Evolutionary conservation across 2,888 invertebrate species (phyloP).

Genomic region (Napeogenes sylphis): DNA sequence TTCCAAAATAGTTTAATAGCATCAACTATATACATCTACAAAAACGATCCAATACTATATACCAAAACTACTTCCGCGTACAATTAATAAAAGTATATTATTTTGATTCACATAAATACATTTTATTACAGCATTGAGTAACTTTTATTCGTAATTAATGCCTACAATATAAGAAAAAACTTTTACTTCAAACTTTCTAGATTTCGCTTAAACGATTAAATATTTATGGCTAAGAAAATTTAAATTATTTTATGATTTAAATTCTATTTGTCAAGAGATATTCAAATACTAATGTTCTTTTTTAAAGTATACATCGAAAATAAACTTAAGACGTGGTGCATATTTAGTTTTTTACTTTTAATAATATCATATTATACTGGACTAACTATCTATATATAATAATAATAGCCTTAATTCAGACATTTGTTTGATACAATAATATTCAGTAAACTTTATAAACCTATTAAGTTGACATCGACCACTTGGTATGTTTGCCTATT

Average conservation of each 20-base stretch:
- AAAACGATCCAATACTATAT: too few species aligned
- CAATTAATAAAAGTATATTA: too few species aligned
- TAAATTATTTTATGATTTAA: neutral
- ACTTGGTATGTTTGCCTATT: too few species aligned
- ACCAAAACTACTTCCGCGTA: too few species aligned
- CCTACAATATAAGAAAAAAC: conserved; percentile 1
- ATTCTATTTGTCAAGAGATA: neutral
- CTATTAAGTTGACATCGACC: too few species aligned
- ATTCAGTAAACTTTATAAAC: too few species aligned
- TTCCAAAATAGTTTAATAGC: too few species aligned
- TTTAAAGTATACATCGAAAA: neutral
- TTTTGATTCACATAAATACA: too few species aligned
- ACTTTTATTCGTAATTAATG: neutral
- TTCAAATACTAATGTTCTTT: neutral
- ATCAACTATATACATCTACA: too few species aligned
- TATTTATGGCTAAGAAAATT: conserved; percentile 2
- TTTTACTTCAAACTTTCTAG: conserved; percentile 3
- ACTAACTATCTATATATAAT: too few species aligned
- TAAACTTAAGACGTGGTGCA: neutral
- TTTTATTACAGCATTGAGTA: neutral
- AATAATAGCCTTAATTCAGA: too few species aligned
- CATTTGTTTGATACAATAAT: too few species aligned
- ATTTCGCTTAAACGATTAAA: neutral
- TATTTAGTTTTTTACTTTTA: neutral
- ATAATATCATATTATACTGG: neutral